A percentile compares a stretch with the other conserved stretches of the same genome.
Evolutionary conservation across 1,140 invertebrate species (phyloP).

Genomic region (Polypedilum vanderplanki): DNA sequence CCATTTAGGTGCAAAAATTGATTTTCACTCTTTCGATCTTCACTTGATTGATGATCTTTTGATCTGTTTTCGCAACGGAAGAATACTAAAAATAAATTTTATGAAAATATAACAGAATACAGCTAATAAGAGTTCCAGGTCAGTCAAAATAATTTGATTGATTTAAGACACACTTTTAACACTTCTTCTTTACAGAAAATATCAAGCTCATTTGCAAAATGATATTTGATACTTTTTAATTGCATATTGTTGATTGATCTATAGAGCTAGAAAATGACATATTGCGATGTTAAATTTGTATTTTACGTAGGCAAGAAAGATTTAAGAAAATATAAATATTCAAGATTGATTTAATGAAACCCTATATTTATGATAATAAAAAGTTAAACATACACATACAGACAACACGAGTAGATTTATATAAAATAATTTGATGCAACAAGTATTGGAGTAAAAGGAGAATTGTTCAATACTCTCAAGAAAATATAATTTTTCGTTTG

Average conservation of each 20-base stretch:
- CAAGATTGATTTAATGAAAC: background rate
- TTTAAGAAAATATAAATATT: background rate
- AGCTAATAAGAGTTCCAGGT: no score
- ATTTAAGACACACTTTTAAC: conserved; percentile 10
- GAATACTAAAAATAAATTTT: background rate
- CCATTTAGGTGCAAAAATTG: background rate
- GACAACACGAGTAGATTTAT: background rate
- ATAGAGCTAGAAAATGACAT: background rate
- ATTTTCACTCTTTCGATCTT: no score
- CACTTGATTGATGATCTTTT: no score
- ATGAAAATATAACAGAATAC: background rate
- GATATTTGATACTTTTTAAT: conserved; percentile 14
- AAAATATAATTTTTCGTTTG: conserved; percentile 10
- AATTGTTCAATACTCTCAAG: background rate
- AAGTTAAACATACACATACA: background rate
- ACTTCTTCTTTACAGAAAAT: background rate
- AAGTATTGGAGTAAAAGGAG: background rate
- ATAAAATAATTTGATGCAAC: background rate
- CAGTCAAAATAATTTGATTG: background rate
- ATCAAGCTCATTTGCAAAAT: background rate
- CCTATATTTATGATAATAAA: background rate
- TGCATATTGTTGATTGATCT: conserved; percentile 6
- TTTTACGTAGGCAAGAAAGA: background rate
- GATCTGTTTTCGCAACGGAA: background rate
- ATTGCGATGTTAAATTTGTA: background rate